Percentiles rank a stretch among this genome's conserved stretches.
Evolutionary conservation across 2,888 invertebrate species (phyloP).

Genomic region (Melanostoma scalare): DNA sequence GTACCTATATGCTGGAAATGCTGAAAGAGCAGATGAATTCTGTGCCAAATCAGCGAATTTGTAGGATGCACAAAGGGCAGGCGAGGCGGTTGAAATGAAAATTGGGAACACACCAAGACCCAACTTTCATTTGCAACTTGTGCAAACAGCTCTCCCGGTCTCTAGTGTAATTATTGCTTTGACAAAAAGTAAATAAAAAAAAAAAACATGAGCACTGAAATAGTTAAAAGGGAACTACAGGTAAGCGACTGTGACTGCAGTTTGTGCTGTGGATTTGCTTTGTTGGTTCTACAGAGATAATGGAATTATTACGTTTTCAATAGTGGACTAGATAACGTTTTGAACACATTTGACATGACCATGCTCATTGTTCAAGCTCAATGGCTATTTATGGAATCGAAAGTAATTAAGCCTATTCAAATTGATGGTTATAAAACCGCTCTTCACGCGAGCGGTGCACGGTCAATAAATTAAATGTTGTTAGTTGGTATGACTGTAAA

Average conservation of each 20-base stretch:
- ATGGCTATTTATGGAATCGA: too few species aligned
- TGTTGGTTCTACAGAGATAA: conserved; percentile 17
- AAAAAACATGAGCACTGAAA: neutral
- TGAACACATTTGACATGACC: too few species aligned
- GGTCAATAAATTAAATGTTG: too few species aligned
- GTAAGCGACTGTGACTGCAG: neutral
- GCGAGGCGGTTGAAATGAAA: neutral
- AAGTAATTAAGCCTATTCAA: too few species aligned
- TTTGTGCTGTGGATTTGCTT: conserved; percentile 2
- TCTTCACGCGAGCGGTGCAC: too few species aligned
- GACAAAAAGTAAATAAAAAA: neutral
- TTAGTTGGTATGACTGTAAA: too few species aligned
- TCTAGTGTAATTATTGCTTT: neutral
- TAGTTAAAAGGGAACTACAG: neutral
- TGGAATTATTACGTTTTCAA: conserved; percentile 15
- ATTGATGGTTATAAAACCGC: too few species aligned
- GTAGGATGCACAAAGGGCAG: neutral
- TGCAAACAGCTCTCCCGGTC: neutral
- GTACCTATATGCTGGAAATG: neutral
- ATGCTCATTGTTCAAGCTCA: too few species aligned
- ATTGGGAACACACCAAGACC: conserved; percentile 6
- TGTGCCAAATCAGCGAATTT: conserved; percentile 38
- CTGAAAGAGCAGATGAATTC: conserved; percentile 27
- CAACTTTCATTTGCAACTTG: neutral
- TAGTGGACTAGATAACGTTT: neutral